Conservation (phyloP, 1,140 invertebrate species). For the Paracyclopina nana region DNA sequence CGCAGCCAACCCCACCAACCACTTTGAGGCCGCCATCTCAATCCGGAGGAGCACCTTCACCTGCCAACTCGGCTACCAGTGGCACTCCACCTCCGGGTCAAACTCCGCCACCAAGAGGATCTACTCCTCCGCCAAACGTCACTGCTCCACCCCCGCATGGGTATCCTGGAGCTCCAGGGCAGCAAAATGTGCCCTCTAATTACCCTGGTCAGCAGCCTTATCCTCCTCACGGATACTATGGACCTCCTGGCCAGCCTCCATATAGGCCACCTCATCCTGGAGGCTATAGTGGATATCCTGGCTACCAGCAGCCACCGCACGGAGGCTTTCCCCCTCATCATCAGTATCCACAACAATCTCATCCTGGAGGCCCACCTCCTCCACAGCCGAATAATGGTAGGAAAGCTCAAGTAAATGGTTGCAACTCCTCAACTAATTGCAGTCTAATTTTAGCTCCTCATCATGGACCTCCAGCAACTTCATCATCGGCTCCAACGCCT, state of each 20-base stretch:
- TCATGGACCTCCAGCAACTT: neutral
- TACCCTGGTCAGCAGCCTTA: neutral
- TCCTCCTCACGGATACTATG: neutral
- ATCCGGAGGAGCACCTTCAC: neutral
- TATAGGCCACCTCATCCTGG: neutral
- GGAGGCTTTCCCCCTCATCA: too few relatives aligned
- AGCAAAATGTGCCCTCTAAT: neutral
- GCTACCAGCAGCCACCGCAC: neutral
- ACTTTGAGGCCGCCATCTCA: neutral
- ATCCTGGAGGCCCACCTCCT: slow-evolving; percentile 2
- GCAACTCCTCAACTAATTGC: neutral
- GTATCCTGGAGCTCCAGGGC: neutral
- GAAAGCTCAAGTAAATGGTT: neutral
- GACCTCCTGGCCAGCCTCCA: neutral
- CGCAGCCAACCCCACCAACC: neutral
- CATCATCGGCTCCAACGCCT: neutral
- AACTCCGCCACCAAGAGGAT: neutral
- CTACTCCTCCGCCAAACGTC: neutral
- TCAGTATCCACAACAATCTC: neutral
- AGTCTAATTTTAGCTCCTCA: neutral
- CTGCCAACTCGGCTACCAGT: neutral
- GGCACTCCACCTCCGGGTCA: neutral
- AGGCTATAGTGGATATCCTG: neutral
- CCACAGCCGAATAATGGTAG: neutral
- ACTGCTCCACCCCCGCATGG: neutral